Evolutionary conservation across 2,113 vertebrate species (phyloP), one percentile per base, ranked within the genome.

Genomic region (Ophthalmotilapia sp.): DNA sequence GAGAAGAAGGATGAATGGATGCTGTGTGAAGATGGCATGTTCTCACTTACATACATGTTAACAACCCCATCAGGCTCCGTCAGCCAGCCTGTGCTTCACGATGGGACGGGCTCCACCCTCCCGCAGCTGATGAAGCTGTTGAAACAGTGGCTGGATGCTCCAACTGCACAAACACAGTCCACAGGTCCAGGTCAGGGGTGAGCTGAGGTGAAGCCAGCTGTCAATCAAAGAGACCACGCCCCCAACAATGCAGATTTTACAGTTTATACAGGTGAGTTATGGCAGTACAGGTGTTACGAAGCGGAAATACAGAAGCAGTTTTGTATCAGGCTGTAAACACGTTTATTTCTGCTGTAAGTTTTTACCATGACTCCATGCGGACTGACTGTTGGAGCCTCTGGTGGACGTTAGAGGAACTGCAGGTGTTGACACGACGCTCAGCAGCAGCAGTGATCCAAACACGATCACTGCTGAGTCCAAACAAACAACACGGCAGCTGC

Each of bases 311-410:
- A 6, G 58, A 38, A 65, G 12, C 60, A 12, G 19, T 65, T 65
- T 36, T 65, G 19, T 65, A 65, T 65, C 60, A 65, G 33, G 31
- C 19, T 38, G 33, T 65, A 65, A 13, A 38, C 60, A 21, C 4
- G 11, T 68, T 65, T 13, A 65, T 65, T 65, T 65, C 17, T 65
- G 33, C 60, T 13, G 0, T 8, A 21, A 8, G 17, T 36, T 38
- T 0, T 68, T 68, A 68, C 2, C 33, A 8, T 13, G 60, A 68
- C 0, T 68, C 19, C 0, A 6, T 13, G 60, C 1, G 6, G 33
- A 68, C 10, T 65, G 0, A 13, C 60, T 38, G 6, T 0, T 68
- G 60, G 10, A 38, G 60, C 60, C 60, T 8, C 33, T 68, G 33
- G 60, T 68, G 60, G 60, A 38, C 19, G 19, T 21, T 2, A 38